Base-by-base conservation (phyloP, 2,797 vertebrate species). In the Syngnathus acus region DNA sequence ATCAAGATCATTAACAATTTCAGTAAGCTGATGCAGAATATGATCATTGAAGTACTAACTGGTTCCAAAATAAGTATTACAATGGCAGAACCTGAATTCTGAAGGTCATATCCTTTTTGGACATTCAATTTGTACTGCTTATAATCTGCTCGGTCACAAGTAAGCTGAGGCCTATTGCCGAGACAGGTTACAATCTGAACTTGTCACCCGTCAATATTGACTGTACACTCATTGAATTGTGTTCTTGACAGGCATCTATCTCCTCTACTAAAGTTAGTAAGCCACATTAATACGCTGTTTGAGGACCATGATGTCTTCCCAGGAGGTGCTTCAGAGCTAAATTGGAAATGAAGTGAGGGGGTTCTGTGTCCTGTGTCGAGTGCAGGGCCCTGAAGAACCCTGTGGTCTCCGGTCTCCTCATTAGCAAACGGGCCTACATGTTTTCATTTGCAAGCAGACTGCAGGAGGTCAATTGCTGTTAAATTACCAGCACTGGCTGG, bases 381-480 rank as follows among this genome's bases (percentile, higher is more conserved):
- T 74, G 72, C 72, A 61, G 59, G 73, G 77, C 67, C 74, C 64
- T 71, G 73, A 75, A 70, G 66, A 73, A 87, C 84, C 81, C 80
- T 3, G 63, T 79, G 82, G 84, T 89, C 82, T 76, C 78, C 76
- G 65, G 84, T 78, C 81, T 80, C 82, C 84, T 92, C 79, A 85
- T 92, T 91, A 91, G 89, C 82, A 73, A 81, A 66, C 85, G 68
- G 77, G 79, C 84, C 88, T 84, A 80, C 88, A 84, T 92, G 89
- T 90, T 92, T 92, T 89, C 86, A 82, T 90, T 90, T 73, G 86
- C 84, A 70, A 84, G 85, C 77, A 81, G 90, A 90, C 90, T 87
- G 84, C 87, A 82, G 87, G 90, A 90, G 90, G 90, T 92, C 91
- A 92, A 92, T 89, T 91, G 91, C 90, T 80, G 71, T 81, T 86